Conservation (phyloP, 2,113 vertebrate species). For the Colius striatus region DNA sequence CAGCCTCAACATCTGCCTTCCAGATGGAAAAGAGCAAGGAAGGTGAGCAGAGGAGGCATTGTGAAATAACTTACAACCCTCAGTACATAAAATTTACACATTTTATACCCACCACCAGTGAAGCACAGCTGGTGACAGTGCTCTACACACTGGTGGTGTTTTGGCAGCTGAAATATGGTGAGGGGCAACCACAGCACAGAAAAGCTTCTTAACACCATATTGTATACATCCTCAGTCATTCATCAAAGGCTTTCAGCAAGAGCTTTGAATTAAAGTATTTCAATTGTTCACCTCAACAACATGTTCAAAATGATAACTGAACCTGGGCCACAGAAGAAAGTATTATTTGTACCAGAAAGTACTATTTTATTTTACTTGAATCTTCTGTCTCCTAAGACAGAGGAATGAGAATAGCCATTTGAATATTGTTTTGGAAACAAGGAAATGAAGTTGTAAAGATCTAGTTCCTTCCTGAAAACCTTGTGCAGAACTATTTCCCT, state of each 20-base stretch:
- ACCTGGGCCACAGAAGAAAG: background rate
- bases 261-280: background rate
- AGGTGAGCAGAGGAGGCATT: background rate
- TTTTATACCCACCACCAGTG: background rate
- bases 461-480: background rate
- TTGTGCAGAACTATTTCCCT: background rate
- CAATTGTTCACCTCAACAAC: background rate
- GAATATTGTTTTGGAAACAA: background rate
- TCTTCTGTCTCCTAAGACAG: background rate
- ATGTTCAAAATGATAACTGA: background rate
- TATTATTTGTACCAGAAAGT: background rate
- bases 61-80: background rate
- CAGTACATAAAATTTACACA: accelerated
- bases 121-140: accelerated
- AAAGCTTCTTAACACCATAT: background rate
- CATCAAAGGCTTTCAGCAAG: background rate
- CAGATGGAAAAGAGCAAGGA: background rate
- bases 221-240: background rate
- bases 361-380: background rate
- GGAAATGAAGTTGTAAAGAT: background rate
- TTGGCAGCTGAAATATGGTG: background rate
- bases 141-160: background rate
- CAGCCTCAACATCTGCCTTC: background rate
- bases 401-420: background rate
- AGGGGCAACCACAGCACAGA: background rate